Evolutionary conservation across 2,797 vertebrate species (phyloP), one percentile per base, ranked within the genome.

Genomic region (Microtus californicus): DNA sequence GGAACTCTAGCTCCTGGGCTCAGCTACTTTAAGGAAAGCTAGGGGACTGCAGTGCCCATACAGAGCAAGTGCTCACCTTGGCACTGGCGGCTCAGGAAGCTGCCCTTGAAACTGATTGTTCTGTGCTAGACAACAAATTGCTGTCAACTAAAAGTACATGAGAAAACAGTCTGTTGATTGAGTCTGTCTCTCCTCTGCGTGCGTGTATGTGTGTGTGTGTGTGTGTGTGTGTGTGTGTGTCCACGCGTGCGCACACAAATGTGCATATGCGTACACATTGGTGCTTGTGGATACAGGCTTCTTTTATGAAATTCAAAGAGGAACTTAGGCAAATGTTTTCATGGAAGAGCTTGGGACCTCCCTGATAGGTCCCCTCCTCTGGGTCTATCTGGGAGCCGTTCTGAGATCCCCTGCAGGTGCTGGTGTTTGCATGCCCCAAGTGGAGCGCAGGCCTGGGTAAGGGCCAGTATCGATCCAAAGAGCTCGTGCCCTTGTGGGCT

Each of bases 261-360:
- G 15, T 71, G 3, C 31, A 19, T 11, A 2, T 27, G 17, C 34
- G 5, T 51, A 23, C 43, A 37, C 34, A 45, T 23, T 76, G 25
- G 31, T 48, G 9, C 17, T 11, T 69, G 54, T 93, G n/a, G 19
- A 40, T 59, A 31, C 51, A 88, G 37, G 27, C 37, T 88, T 43
- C 19, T 92, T 85, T 79, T 93, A 71, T 87, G 29, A 79, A 76
- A 74, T 43, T 45, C 76, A 48, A 54, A 73, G 40, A 95, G 77
- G 43, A 45, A 40, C 40, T n/a, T 45, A 76, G 67, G 34, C 19
- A 25, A 5, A 88, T 1, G 19, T 51, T 67, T 63, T 74, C 45
- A 74, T 63, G 63, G 23, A 29, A 73, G 56, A 40, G 40, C 48
- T 61, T 27, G 29, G 65, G n/a, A 25, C 87, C 9, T 45, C 21